Conservation (phyloP, 2,888 invertebrate species). For the Megaustenia siamemsis region DNA sequence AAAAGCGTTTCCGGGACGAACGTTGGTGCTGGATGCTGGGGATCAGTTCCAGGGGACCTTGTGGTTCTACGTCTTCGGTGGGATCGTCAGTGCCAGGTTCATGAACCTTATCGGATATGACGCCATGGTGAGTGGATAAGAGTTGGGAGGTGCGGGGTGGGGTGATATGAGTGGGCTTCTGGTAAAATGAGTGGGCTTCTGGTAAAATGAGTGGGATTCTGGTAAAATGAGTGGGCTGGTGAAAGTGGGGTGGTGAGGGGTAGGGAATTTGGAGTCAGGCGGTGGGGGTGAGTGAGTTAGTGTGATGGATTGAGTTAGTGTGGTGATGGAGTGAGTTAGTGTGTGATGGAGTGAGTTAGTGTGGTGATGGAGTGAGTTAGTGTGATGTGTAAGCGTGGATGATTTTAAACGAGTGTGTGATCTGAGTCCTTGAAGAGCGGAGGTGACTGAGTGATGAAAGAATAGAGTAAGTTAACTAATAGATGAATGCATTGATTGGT, state of each 20-base stretch:
- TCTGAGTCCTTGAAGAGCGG: not conserved
- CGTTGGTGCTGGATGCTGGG: constrained; percentile 92
- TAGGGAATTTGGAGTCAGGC: too few relatives aligned
- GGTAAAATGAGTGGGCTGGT: too few relatives aligned
- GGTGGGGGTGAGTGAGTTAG: too few relatives aligned
- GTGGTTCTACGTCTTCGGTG: constrained; percentile 91
- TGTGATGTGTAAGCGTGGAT: not conserved
- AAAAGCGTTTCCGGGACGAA: constrained; percentile 78
- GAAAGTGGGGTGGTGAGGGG: too few relatives aligned
- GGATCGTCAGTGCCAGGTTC: constrained; percentile 88
- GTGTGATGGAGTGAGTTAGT: not conserved
- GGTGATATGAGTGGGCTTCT: not conserved
- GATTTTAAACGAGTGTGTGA: not conserved
- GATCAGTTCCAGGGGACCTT: constrained; percentile 94
- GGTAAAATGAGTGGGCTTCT: too few relatives aligned
- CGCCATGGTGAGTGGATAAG: constrained; percentile 83
- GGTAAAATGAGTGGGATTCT: too few relatives aligned
- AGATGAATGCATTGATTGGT: not conserved
- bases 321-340: not conserved
- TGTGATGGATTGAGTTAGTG: too few relatives aligned
- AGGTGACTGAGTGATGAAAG: not conserved
- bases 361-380: not conserved
- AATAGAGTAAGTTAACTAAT: not conserved
- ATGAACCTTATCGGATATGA: constrained; percentile 90
- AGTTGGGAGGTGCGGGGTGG: not conserved